phyloP scores from a whole-genome alignment of 2,113 vertebrate genomes.

The Hippocampus barbouri region DNA sequence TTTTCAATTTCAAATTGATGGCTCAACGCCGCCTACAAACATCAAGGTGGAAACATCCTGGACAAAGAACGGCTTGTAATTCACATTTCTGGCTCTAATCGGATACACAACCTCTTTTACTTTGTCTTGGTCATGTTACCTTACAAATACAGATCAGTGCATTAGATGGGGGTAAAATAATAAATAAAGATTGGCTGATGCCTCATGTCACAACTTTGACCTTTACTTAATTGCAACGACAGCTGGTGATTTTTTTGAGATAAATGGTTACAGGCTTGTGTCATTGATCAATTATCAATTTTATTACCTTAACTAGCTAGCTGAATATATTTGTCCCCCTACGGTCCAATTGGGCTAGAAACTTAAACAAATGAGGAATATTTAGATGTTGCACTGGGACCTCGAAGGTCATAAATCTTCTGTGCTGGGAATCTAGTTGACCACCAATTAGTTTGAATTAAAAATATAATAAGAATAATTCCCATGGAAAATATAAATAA shows the following conservation, averaged over 20 bases:
- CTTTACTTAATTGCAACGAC: neutral
- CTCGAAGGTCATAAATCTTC: neutral
- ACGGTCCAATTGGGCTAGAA: neutral
- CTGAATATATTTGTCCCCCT: neutral
- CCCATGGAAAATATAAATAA: neutral
- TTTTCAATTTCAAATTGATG: conserved; percentile 6
- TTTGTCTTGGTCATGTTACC: neutral
- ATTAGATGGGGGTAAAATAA: neutral
- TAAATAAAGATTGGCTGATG: neutral
- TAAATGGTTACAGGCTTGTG: neutral
- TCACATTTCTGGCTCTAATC: neutral
- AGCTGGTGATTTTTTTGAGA: neutral
- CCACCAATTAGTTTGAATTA: neutral
- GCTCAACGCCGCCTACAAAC: neutral
- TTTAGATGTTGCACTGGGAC: neutral
- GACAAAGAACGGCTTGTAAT: neutral
- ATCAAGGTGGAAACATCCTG: conserved; percentile 4
- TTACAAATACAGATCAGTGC: neutral
- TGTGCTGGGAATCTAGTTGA: neutral
- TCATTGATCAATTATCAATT: neutral
- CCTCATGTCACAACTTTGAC: neutral
- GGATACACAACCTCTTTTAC: neutral
- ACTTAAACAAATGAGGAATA: neutral
- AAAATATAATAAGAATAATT: neutral
- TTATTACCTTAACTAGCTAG: neutral